phyloP scores from a whole-genome alignment of 2,797 vertebrate species.

The Sardinella longiceps region DNA sequence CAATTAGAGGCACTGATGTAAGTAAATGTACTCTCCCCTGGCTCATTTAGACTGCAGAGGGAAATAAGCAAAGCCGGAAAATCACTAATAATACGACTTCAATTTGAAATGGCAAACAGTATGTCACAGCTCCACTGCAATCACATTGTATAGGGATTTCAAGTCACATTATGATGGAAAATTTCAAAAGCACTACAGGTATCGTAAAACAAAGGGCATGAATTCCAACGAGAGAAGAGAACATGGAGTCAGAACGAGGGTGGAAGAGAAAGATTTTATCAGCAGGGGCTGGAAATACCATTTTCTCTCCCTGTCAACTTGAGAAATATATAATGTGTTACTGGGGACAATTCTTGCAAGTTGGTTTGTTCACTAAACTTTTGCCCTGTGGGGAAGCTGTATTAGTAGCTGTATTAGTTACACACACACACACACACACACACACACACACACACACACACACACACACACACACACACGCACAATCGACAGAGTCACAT shows the following conservation, averaged over 20 bases:
- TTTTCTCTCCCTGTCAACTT: not conserved
- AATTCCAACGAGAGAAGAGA: not conserved
- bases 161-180: not conserved
- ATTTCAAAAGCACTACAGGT: not conserved
- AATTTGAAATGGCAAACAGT: conserved; percentile 7
- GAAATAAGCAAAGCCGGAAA: not conserved
- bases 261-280: not conserved
- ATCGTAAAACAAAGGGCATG: not conserved
- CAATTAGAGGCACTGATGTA: not conserved
- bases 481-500: not conserved
- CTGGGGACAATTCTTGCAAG: not conserved
- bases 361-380: not conserved
- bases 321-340: not conserved
- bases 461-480: no score
- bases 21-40: not conserved
- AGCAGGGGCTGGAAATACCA: not conserved
- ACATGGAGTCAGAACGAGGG: not conserved
- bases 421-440: no score
- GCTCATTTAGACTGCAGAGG: not conserved
- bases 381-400: not conserved
- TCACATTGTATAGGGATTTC: not conserved
- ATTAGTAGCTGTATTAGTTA: not conserved
- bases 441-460: no score
- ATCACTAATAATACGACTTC: not conserved
- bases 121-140: not conserved